Evolutionary conservation across 2,888 invertebrate species (phyloP), one percentile per base, ranked within the genome.

Genomic region (Philereme vetulata): DNA sequence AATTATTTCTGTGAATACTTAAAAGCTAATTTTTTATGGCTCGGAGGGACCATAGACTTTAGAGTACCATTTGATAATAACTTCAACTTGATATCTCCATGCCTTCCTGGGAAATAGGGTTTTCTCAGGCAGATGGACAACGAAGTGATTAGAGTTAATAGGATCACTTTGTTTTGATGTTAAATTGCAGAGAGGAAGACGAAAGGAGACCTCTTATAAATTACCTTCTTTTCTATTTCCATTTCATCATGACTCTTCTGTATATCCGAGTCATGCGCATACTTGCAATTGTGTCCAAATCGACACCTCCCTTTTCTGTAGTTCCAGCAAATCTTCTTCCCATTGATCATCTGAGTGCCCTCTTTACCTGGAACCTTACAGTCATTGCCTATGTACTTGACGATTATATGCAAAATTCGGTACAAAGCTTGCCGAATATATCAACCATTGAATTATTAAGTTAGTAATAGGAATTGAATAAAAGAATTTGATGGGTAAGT

Each of bases 281-380:
- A 98, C 72, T 96, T 96, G 83, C 98, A 98, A 76, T 96, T 97
- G 78, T 97, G 97, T 0, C 98, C 98, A 86, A 97, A 98, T 52
- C 97, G 93, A 82, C 98, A 98, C 36, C 96, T 94, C 1, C 98
- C 98, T 81, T 97, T 97, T 42, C 97, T 93, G 81, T 97, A 97
- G 86, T 97, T 98, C 97, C 97, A 98, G 85, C 98, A 98, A 64
- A 98, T 96, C 81, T 96, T 96, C 76, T 96, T 96, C 0, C 97
- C 97, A 80, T 97, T 97, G 72, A 97, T 96, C 86, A 95, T 94
- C 73, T 95, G 94, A n/a, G 95, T 94, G 77, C 95, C 94, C 68
- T 94, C 94, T 81, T 95, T 94, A 66, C 90, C 94, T 93, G 81
- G 93, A 94, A 72, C 95, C 93, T 93, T 91, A 87, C 90, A 92